phyloP scores from a whole-genome alignment of 1,140 invertebrate species.

The Mercenaria mercenaria region DNA sequence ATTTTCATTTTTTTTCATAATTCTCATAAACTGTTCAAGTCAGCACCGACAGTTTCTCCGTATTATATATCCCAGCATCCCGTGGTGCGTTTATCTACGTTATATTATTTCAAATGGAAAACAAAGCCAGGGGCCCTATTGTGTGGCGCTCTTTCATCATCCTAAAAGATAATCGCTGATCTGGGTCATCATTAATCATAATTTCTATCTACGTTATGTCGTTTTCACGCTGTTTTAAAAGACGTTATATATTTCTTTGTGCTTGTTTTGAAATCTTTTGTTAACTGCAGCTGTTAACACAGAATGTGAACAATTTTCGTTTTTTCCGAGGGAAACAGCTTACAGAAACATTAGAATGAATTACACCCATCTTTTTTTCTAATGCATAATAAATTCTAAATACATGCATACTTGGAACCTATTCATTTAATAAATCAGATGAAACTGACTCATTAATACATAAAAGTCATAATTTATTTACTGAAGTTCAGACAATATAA shows the following conservation, averaged over 20 bases:
- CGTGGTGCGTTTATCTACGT: not conserved
- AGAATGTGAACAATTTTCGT: not conserved
- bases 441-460: not conserved
- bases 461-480: too few species aligned
- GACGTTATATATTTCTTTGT: slow-evolving; percentile 45
- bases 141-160: slow-evolving; percentile 18
- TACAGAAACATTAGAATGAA: not conserved
- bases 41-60: not conserved
- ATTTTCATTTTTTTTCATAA: slow-evolving; percentile 20
- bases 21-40: not conserved
- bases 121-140: slow-evolving; percentile 61
- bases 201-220: slow-evolving; percentile 59
- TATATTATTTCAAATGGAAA: slow-evolving; percentile 54
- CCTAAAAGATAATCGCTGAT: slow-evolving; percentile 27
- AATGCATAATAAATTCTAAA: slow-evolving; percentile 3
- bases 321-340: not conserved
- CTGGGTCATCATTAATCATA: slow-evolving; percentile 56
- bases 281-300: slow-evolving; percentile 41
- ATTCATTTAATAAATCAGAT: not conserved
- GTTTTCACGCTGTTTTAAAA: slow-evolving; percentile 51
- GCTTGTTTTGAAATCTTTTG: slow-evolving; percentile 47
- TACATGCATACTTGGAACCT: not conserved
- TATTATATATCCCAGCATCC: not conserved
- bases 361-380: not conserved
- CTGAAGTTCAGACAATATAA: too few species aligned